phyloP scores from a whole-genome alignment of 92 coral and sea anemone genomes.

The Plumapathes pennacea region DNA sequence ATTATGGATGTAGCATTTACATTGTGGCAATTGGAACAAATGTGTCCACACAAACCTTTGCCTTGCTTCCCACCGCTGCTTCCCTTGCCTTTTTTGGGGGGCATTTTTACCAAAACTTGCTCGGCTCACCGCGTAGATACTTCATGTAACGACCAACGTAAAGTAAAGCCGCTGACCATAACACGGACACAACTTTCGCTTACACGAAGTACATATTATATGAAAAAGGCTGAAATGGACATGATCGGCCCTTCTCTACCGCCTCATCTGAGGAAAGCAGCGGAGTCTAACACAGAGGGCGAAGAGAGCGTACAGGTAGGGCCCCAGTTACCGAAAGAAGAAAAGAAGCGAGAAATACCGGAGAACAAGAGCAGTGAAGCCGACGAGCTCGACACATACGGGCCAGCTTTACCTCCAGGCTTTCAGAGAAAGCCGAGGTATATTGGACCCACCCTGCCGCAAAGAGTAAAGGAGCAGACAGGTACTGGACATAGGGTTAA shows the following conservation, averaged over 20 bases:
- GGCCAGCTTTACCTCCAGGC: slow-evolving; percentile 94
- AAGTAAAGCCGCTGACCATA: too few relatives aligned
- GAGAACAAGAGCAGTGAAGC: slow-evolving; percentile 24
- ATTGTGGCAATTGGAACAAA: too few relatives aligned
- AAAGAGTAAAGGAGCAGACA: not conserved
- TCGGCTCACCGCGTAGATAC: too few relatives aligned
- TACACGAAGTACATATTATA: not conserved
- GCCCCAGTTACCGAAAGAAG: not conserved
- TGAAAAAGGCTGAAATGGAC: not conserved
- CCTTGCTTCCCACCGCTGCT: slow-evolving; percentile 68
- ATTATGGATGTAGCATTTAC: too few relatives aligned
- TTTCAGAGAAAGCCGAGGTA: slow-evolving; percentile 23
- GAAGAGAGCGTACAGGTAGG: not conserved
- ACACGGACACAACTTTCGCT: not conserved
- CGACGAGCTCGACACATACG: slow-evolving; percentile 66
- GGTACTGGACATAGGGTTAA: not conserved
- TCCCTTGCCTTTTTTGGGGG: slow-evolving; percentile 85
- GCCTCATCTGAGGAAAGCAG: slow-evolving; percentile 61
- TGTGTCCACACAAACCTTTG: too few relatives aligned
- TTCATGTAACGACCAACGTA: too few relatives aligned
- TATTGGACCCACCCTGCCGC: slow-evolving; percentile 50
- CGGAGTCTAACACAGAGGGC: not conserved
- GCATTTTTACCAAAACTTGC: too few relatives aligned
- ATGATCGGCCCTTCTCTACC: slow-evolving; percentile 92
- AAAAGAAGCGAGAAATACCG: not conserved